phyloP scores from a whole-genome alignment of 2,113 vertebrate species.

The Pituophis catenifer region DNA sequence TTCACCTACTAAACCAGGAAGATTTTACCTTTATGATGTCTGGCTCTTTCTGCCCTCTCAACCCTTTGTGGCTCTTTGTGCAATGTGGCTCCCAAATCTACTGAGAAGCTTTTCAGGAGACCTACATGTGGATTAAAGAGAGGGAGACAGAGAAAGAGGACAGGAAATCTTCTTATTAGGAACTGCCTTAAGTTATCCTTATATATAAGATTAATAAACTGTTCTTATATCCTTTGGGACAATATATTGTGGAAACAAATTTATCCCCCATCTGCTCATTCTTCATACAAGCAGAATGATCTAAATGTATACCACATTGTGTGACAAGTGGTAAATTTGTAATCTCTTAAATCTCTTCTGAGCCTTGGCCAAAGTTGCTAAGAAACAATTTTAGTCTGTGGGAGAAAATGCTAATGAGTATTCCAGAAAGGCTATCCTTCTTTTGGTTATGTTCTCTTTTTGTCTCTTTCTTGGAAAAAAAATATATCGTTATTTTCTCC shows the following conservation, averaged over 20 bases:
- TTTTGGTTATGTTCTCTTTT: background rate
- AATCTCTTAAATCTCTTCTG: constrained; percentile 25
- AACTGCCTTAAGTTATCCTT: background rate
- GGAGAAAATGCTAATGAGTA: background rate
- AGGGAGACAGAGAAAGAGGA: background rate
- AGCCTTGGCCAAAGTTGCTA: constrained; percentile 15
- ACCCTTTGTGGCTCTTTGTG: background rate
- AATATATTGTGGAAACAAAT: background rate
- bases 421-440: constrained; percentile 4
- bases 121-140: background rate
- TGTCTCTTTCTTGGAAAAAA: background rate
- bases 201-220: background rate
- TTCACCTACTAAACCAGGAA: background rate
- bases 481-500: background rate
- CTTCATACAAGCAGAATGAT: background rate
- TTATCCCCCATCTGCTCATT: background rate
- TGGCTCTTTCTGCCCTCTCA: background rate
- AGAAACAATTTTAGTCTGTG: constrained; percentile 6
- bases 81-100: background rate
- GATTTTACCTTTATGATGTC: background rate
- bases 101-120: background rate
- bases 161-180: background rate
- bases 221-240: background rate
- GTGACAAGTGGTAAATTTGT: background rate
- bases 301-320: background rate